phyloP scores from a whole-genome alignment of 2,113 vertebrate genomes.

The Maccullochella peelii region DNA sequence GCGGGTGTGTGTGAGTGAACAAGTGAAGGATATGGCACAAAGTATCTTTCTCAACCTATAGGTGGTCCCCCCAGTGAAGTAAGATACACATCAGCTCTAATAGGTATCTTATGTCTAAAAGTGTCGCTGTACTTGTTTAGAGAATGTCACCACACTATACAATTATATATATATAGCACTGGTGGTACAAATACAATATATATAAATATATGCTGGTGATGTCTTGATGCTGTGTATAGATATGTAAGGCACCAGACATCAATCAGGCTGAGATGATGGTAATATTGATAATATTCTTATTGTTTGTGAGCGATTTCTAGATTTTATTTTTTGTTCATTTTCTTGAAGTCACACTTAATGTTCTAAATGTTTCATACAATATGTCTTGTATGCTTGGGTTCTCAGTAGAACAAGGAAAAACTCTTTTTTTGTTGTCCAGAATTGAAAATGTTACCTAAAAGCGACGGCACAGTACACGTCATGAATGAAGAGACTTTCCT shows the following conservation, averaged over 20 bases:
- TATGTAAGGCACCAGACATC: background rate
- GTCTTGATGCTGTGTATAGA: background rate
- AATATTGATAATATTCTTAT: background rate
- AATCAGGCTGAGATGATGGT: background rate
- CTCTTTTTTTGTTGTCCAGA: background rate
- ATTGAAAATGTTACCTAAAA: background rate
- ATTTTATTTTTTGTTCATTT: background rate
- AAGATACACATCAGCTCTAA: slow-evolving; percentile 73
- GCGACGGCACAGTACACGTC: background rate
- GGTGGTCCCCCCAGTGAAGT: slow-evolving; percentile 65
- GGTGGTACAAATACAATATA: slow-evolving; percentile 1
- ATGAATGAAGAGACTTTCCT: background rate
- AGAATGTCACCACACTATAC: slow-evolving; percentile 41
- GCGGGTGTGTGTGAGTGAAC: slow-evolving; percentile 58
- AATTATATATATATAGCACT: background rate
- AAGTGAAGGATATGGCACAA: slow-evolving; percentile 65
- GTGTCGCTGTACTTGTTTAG: slow-evolving; percentile 57
- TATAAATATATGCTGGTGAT: background rate
- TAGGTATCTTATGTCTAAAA: slow-evolving; percentile 69
- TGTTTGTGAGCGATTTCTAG: background rate
- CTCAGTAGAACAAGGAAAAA: background rate
- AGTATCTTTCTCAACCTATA: slow-evolving; percentile 63
- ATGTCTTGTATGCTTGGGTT: background rate
- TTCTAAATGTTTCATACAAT: background rate
- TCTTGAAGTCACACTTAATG: background rate